Percentiles rank a stretch among this genome's conserved stretches.
These are phyloP conservation scores for Plutella xylostella DNA, from an alignment of 2,888 invertebrate genomes.

Conservation along the genomic window DNA sequence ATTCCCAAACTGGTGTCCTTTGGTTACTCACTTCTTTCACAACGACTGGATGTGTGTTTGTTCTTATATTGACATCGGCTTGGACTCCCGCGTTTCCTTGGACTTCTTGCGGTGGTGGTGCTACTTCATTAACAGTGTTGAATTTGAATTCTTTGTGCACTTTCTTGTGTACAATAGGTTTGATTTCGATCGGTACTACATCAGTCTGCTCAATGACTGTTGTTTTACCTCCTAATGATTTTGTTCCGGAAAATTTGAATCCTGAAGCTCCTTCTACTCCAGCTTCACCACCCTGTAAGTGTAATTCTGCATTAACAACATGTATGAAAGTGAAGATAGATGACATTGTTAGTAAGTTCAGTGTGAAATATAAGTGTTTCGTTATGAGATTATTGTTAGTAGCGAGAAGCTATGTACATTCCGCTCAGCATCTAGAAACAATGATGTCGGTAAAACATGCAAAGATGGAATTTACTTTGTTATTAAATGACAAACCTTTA, in stretches of 20 bases:
- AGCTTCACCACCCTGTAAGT: slow-evolving; percentile 39
- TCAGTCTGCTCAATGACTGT: background rate
- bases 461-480: no score
- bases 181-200: slow-evolving; percentile 9
- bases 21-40: slow-evolving; percentile 54
- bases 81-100: slow-evolving; percentile 24
- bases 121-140: slow-evolving; percentile 38
- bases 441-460: no score
- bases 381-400: no score
- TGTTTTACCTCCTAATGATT: slow-evolving; percentile 26
- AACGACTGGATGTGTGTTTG: slow-evolving; percentile 25
- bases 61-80: slow-evolving; percentile 22
- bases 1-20: slow-evolving; percentile 10
- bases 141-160: slow-evolving; percentile 33
- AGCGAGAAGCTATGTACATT: background rate
- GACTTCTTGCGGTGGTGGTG: no score
- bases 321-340: no score
- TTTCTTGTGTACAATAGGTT: slow-evolving; percentile 25
- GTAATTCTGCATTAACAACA: no score
- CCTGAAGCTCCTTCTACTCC: slow-evolving; percentile 33
- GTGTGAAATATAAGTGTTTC: no score
- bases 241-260: slow-evolving; percentile 33
- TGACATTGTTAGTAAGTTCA: no score
- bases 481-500: no score
- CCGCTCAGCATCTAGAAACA: no score